Conservation (phyloP, 1,140 invertebrate genomes). For the Apocrypta bakeri region DNA sequence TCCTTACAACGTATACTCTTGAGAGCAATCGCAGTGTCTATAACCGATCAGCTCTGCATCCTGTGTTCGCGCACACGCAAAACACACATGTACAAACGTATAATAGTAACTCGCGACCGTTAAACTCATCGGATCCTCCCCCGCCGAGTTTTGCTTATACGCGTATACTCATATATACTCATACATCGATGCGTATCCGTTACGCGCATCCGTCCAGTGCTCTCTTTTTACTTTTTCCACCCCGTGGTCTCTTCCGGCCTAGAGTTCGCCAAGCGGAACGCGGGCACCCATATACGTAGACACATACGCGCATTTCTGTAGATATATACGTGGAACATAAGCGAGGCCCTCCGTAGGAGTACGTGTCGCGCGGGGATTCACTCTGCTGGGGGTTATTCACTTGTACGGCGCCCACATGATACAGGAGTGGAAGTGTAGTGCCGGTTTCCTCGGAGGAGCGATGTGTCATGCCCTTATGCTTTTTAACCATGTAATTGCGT, state of each 20-base stretch:
- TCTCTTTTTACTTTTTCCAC: neutral
- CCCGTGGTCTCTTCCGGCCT: neutral
- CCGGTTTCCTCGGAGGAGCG: neutral
- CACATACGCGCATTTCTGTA: neutral
- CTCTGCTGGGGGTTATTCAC: constrained; percentile 63
- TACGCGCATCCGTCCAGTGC: constrained; percentile 7
- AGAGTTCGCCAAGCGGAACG: constrained; percentile 4
- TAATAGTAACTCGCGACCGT: constrained; percentile 14
- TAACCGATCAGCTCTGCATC: neutral
- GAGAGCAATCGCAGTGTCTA: neutral
- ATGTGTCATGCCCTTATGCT: constrained; percentile 1
- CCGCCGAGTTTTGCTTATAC: neutral
- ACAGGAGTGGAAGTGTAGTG: neutral
- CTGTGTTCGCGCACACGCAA: neutral
- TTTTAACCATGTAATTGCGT: neutral
- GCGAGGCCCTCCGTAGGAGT: constrained; percentile 50
- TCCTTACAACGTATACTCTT: neutral
- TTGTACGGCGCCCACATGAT: constrained; percentile 14
- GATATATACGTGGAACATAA: too few relatives aligned
- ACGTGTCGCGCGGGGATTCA: constrained; percentile 62
- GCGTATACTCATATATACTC: neutral
- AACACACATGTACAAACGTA: too few relatives aligned
- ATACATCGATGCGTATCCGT: neutral
- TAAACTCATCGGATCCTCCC: constrained; percentile 55
- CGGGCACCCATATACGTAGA: neutral